Percentiles rank a stretch among this genome's conserved stretches.
These are phyloP conservation scores for Drosophila anomalata DNA, from an alignment of 2,888 invertebrate genomes.

Conservation along the genomic window DNA sequence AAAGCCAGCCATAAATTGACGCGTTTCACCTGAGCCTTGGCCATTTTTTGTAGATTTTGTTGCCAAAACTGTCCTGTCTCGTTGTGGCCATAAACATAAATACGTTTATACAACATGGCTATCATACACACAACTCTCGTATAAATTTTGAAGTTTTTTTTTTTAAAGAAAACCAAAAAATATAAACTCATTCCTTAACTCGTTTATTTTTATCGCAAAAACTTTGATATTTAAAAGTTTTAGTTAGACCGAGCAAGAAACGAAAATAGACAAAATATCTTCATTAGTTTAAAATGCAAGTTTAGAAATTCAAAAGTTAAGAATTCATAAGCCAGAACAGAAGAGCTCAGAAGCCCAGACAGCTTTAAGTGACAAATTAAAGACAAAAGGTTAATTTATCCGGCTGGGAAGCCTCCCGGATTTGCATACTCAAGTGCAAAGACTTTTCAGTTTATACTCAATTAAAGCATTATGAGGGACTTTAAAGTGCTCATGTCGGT, in stretches of 20 bases:
- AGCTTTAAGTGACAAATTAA: background rate
- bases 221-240: background rate
- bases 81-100: background rate
- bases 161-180: background rate
- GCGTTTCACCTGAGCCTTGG: background rate
- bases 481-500: slow-evolving; percentile 8
- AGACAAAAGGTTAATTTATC: slow-evolving; percentile 2
- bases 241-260: background rate
- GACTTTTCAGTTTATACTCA: slow-evolving; percentile 20
- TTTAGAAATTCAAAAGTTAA: background rate
- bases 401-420: background rate
- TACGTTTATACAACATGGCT: background rate
- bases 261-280: too few species aligned
- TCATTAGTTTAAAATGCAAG: too few species aligned
- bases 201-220: background rate
- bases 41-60: background rate
- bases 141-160: background rate
- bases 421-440: slow-evolving; percentile 3
- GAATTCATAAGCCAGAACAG: background rate
- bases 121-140: background rate
- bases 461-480: slow-evolving; percentile 21
- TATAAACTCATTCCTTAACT: background rate
- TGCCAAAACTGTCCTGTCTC: background rate
- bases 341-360: background rate
- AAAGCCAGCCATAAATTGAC: background rate